These are phyloP conservation scores for Caenorhabditis sp. DNA, from an alignment of 2,888 invertebrate genomes.

Conservation along the genomic window DNA sequence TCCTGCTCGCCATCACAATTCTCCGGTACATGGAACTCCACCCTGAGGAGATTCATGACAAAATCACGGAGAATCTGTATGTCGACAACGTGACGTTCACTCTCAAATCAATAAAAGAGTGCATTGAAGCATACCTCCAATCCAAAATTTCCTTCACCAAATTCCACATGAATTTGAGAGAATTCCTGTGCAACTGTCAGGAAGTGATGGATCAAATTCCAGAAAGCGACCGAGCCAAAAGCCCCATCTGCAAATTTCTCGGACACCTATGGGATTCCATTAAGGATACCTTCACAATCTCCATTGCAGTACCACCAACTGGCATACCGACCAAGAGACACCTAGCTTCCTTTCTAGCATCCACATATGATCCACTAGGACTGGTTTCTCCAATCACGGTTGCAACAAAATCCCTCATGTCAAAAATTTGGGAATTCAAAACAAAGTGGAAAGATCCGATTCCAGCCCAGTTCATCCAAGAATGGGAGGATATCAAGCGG, in stretches of 20 bases:
- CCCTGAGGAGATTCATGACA: neutral
- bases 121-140: neutral
- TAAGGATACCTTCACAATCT: neutral
- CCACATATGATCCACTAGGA: neutral
- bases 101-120: neutral
- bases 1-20: neutral
- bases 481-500: neutral
- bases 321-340: neutral
- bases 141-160: neutral
- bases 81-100: slow-evolving; percentile 1
- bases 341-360: neutral
- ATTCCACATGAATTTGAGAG: slow-evolving; percentile 2
- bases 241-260: neutral
- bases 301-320: neutral
- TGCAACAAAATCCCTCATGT: neutral
- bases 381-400: neutral
- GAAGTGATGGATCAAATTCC: neutral
- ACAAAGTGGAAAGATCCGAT: neutral
- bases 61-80: neutral
- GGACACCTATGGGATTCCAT: neutral
- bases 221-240: neutral
- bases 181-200: neutral
- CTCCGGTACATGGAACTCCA: neutral
- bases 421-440: neutral
- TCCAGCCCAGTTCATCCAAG: neutral